Base-by-base conservation (phyloP, 2,888 invertebrate species). In the Epinotia ramella region DNA sequence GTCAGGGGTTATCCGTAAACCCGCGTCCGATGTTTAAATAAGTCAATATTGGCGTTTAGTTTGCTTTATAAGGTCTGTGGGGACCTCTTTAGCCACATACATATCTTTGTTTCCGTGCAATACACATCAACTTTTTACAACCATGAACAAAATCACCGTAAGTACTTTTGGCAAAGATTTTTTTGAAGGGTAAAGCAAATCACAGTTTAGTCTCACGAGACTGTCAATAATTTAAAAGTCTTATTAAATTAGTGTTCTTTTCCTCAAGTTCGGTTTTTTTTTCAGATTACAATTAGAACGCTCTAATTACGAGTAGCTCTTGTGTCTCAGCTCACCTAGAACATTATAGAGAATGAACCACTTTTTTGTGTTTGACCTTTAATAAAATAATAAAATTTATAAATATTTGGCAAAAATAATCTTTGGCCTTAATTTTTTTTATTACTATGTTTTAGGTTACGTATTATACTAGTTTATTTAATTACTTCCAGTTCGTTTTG, bases 401-500 rank as follows among this genome's bases (percentile, higher is more conserved):
- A 33, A 6, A 33, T 9, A 40, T 40, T 49, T 49, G 1, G 16
- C 49, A 4, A 53, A 53, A n/a, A n/a, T 5, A 40, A 40, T 40
- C 9, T 40, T 49, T 5, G 49, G 5, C n/a, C 6, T 53, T 4
- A 5, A 7, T 53, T 53, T n/a, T 53, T 49, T 13, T 13, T 13
- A 6, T n/a, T 7, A 53, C n/a, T 53, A 53, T 5, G 49, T 49
- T 16, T 49, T 16, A 46, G 46, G 3, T 46, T 49, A 49, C 53
- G n/a, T n/a, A 53, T 53, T 53, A 53, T 1, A 53, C 16, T n/a
- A n/a, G n/a, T n/a, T 4, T 40, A 56, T 67, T 73, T 71, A 63
- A 76, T 77, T 78, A 75, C 56, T 85, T 87, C 24, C 84, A 91
- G 90, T 84, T 90, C 75, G 64, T 89, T 67, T 77, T 91, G 66